Percentiles rank a stretch among this genome's conserved stretches.
Conservation (phyloP, 1,140 invertebrate genomes). For the Dendrolimus punctatus region DNA sequence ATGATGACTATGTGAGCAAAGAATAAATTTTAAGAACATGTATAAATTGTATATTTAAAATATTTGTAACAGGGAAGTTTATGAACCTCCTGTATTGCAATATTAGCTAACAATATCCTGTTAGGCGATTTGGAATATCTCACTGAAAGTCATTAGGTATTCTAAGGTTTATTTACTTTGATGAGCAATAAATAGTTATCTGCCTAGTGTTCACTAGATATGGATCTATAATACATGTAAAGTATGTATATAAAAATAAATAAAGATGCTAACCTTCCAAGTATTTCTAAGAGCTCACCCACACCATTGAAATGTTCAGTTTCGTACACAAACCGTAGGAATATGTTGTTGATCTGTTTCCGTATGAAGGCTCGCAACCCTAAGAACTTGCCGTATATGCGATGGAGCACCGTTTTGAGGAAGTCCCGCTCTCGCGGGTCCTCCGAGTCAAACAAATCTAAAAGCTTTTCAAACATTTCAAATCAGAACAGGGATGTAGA, state of each 20-base stretch:
- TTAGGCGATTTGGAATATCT: too few relatives aligned
- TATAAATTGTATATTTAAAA: too few relatives aligned
- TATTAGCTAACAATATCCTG: too few relatives aligned
- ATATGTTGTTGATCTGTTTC: constrained; percentile 99
- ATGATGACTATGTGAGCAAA: too few relatives aligned
- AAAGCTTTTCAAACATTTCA: constrained; percentile 77
- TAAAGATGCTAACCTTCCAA: constrained; percentile 80
- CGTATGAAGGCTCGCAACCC: constrained; percentile 98
- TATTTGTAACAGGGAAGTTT: too few relatives aligned
- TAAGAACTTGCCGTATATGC: constrained; percentile 99
- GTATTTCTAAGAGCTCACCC: constrained; percentile 97
- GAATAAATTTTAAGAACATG: too few relatives aligned
- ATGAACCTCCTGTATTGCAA: too few relatives aligned
- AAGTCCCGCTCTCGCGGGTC: constrained; percentile 99
- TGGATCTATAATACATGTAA: constrained; percentile 6
- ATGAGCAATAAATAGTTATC: too few relatives aligned
- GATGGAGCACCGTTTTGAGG: constrained; percentile 98
- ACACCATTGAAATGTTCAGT: constrained; percentile 99
- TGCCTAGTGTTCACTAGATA: background rate
- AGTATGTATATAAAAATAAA: background rate
- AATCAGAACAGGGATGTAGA: too few relatives aligned
- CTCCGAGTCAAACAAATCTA: constrained; percentile 99
- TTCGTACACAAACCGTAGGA: constrained; percentile 98
- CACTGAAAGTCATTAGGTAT: too few relatives aligned
- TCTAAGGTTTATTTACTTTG: too few relatives aligned